phyloP scores from a whole-genome alignment of 2,113 vertebrate genomes.

The Lampris megalopsis region DNA sequence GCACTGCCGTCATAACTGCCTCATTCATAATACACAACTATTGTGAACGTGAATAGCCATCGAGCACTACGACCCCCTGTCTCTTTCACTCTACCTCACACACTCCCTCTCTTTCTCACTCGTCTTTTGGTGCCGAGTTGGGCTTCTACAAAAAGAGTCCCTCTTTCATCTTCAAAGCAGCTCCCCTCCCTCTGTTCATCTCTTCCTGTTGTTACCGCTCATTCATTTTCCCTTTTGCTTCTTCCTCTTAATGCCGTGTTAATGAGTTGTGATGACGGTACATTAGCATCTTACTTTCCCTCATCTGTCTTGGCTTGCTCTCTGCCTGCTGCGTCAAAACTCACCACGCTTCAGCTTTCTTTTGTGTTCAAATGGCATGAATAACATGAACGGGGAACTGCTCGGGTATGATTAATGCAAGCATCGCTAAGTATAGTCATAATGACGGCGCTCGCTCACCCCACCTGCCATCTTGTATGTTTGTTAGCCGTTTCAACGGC shows the following conservation, averaged over 20 bases:
- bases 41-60: conserved; percentile 36
- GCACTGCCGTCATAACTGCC: conserved; percentile 35
- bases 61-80: conserved; percentile 14
- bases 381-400: not conserved
- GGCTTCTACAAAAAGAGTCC: not conserved
- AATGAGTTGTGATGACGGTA: not conserved
- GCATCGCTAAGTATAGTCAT: not conserved
- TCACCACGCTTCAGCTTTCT: too few species aligned
- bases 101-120: conserved; percentile 14
- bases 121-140: not conserved
- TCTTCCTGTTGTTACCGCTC: not conserved
- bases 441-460: not conserved
- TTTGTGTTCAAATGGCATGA: too few species aligned
- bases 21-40: conserved; percentile 59
- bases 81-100: conserved; percentile 7
- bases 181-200: not conserved
- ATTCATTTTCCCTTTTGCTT: not conserved
- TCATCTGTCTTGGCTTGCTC: not conserved
- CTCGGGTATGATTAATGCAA: not conserved
- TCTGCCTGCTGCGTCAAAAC: not conserved
- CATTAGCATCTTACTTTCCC: not conserved
- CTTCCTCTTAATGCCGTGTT: not conserved
- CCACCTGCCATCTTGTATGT: not conserved
- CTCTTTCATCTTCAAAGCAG: not conserved
- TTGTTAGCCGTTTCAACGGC: conserved; percentile 14